Evolutionary conservation across 2,113 vertebrate species (phyloP), one percentile per base, ranked within the genome.

Genomic region (Scophthalmus maximus): DNA sequence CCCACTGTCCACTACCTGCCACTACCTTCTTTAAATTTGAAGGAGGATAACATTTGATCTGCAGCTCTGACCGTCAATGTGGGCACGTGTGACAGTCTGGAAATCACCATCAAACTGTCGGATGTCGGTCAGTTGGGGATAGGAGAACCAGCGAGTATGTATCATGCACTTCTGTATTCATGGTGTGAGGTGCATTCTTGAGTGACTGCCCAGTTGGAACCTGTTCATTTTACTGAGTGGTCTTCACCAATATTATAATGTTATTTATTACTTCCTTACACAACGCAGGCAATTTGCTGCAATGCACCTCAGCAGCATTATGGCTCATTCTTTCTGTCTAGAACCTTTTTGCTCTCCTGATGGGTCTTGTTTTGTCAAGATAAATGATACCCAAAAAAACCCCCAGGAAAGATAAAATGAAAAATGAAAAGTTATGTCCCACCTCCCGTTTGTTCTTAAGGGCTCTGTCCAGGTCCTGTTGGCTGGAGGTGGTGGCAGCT

Each of bases 401-500:
- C 20, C 11, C 18, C 20, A n/a, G 14, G 12, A 44, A 58, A 20
- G 72, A 47, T 10, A 36, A 36, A 59, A 44, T 25, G 7, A 49
- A 15, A 47, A 26, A 58, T 52, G 51, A 58, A 29, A 12, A 47
- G n/a, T 22, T 5, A n/a, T 9, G 34, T 1, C 76, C 46, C 59
- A 94, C 94, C 92, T 95, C 93, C 60, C 91, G 90, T 88, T 94
- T 95, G 81, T 87, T 92, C 85, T 93, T 94, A 46, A 93, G 95
- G 85, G 95, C 93, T 93, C 92, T 93, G 91, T 98, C 96, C 88
- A 95, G 94, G 91, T 98, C 97, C 93, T 96, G 91, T 65, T 89
- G 96, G 92, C 96, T 98, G 93, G 96, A 95, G 89, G 95, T 94
- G 94, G 94, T 92, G 89, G 94, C 94, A 89, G 95, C 89, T 76